phyloP scores from a whole-genome alignment of 2,113 vertebrate species.

The Cichladusa arquata region DNA sequence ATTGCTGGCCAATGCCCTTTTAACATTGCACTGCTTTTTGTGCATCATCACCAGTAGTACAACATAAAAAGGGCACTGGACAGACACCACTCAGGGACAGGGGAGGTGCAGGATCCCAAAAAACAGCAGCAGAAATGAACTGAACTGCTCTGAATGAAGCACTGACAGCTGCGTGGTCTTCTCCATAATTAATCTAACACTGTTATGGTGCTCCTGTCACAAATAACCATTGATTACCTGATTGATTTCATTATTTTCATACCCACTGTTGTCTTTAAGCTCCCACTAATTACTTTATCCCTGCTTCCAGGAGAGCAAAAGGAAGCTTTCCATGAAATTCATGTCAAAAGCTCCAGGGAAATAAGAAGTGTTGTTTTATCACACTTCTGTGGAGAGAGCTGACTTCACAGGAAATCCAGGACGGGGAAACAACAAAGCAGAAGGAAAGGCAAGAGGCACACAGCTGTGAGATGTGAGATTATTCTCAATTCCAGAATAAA shows the following conservation, averaged over 20 bases:
- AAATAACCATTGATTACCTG: neutral
- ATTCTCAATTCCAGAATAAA: neutral
- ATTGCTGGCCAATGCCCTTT: constrained; percentile 84
- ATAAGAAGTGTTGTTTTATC: neutral
- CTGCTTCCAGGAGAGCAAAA: neutral
- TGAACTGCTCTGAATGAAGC: neutral
- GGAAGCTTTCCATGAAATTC: neutral
- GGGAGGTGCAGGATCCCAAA: neutral
- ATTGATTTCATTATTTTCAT: neutral
- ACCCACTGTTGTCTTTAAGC: neutral
- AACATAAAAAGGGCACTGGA: constrained; percentile 84
- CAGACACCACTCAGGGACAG: constrained; percentile 62
- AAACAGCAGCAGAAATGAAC: neutral
- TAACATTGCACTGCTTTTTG: constrained; percentile 86
- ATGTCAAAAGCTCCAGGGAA: neutral
- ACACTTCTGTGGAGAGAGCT: neutral
- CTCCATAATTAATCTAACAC: neutral
- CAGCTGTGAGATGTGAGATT: neutral
- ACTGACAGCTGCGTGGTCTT: neutral
- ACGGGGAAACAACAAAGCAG: constrained; percentile 8
- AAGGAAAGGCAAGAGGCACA: neutral
- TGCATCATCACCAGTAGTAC: constrained; percentile 78
- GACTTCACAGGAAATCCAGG: constrained; percentile 14
- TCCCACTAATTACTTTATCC: neutral
- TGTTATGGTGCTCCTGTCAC: neutral